These are phyloP conservation scores for Drosophila subquinaria DNA, from an alignment of 2,888 invertebrate genomes.

Conservation along the genomic window DNA sequence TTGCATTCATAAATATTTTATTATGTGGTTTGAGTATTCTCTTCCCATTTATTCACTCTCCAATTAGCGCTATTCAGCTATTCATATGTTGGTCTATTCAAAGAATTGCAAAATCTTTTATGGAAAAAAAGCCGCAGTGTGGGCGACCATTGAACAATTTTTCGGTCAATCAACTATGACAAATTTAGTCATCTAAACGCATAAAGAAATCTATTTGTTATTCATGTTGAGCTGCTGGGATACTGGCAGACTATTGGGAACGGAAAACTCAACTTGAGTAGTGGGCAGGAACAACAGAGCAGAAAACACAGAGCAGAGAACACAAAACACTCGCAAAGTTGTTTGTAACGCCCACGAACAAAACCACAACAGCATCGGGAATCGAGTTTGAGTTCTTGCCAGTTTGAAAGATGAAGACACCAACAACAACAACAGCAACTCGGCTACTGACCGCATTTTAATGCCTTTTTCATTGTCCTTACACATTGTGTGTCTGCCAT, in stretches of 20 bases:
- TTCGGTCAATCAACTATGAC: constrained; percentile 67
- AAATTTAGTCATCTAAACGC: constrained; percentile 58
- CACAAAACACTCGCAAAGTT: constrained; percentile 1
- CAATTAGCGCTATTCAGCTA: constrained; percentile 44
- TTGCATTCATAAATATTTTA: not conserved
- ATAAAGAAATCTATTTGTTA: constrained; percentile 60
- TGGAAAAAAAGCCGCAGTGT: constrained; percentile 1
- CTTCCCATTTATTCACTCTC: constrained; percentile 34
- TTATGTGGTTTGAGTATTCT: not conserved
- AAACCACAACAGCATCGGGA: constrained; percentile 21
- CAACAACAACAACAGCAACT: not conserved
- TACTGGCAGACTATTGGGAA: constrained; percentile 3
- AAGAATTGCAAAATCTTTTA: constrained; percentile 17
- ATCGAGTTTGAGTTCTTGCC: not conserved
- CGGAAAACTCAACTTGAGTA: not conserved
- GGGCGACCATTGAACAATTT: constrained; percentile 49
- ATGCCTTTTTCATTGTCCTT: constrained; percentile 78
- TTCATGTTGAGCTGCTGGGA: constrained; percentile 44
- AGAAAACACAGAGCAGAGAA: not conserved
- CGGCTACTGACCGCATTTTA: constrained; percentile 73
- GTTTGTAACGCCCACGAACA: constrained; percentile 41
- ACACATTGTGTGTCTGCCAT: constrained; percentile 38
- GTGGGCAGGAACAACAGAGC: not conserved
- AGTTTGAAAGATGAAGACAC: not conserved
- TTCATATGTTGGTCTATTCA: constrained; percentile 13